These are phyloP conservation scores for Haliclystus octoradiatus DNA, from an alignment of 30 jellyfish, hydroid and myxozoan species.

Conservation along the genomic window DNA sequence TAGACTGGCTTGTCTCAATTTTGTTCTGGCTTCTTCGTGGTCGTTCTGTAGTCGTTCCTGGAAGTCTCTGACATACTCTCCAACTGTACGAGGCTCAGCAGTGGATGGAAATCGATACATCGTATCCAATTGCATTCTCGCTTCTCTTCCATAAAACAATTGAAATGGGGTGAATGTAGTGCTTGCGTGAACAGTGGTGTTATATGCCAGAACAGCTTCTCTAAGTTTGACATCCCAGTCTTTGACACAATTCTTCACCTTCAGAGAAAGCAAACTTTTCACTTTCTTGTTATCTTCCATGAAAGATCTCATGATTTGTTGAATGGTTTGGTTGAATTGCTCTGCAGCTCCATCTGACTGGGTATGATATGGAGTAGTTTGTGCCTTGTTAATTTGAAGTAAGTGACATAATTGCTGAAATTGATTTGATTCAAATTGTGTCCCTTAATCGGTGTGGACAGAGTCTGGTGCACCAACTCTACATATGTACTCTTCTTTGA, in stretches of 20 bases:
- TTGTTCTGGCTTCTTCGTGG: neutral
- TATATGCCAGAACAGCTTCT: neutral
- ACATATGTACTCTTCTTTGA: constrained; percentile 4
- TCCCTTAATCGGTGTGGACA: constrained; percentile 28
- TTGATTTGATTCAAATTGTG: neutral
- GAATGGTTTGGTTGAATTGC: neutral
- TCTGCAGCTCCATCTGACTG: neutral
- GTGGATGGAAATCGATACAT: neutral
- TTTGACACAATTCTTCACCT: too few species aligned
- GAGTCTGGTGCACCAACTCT: constrained; percentile 32
- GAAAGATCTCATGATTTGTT: neutral
- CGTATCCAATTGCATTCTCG: neutral
- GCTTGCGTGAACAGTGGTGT: neutral
- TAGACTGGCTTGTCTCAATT: neutral
- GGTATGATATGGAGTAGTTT: neutral
- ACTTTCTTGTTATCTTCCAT: too few species aligned
- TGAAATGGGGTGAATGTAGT: neutral
- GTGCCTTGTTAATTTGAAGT: neutral
- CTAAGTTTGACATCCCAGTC: neutral
- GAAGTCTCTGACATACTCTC: neutral
- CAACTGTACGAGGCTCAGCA: neutral
- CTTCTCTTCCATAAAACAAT: neutral
- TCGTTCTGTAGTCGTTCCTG: neutral
- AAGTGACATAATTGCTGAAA: neutral
- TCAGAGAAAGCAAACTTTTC: neutral